A percentile compares a stretch with the other conserved stretches of the same genome.
Conservation (phyloP, 2,888 invertebrate genomes). For the Salpingus planirostris region DNA sequence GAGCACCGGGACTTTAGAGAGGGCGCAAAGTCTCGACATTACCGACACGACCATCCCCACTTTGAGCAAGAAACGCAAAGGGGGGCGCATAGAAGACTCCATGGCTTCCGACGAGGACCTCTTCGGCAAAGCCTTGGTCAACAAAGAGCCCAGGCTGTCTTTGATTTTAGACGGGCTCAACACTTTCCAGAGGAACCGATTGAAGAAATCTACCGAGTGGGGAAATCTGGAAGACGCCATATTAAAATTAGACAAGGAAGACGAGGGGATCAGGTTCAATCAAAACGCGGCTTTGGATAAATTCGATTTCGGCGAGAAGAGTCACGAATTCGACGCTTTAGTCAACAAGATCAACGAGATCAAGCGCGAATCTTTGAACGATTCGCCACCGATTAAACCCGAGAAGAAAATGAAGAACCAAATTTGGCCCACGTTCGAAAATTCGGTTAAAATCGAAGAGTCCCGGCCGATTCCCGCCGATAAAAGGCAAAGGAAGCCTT, state of each 20-base stretch:
- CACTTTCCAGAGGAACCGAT: slow-evolving; percentile 56
- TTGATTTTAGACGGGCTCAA: slow-evolving; percentile 57
- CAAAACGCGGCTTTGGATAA: slow-evolving; percentile 12
- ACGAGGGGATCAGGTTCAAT: slow-evolving; percentile 20
- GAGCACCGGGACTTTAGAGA: slow-evolving; percentile 53
- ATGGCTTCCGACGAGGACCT: slow-evolving; percentile 36
- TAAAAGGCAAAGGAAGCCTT: slow-evolving; percentile 11
- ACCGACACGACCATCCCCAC: slow-evolving; percentile 44
- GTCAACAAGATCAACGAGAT: slow-evolving; percentile 38
- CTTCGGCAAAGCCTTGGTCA: slow-evolving; percentile 43
- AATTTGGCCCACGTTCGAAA: slow-evolving; percentile 29
- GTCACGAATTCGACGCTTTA: slow-evolving; percentile 33
- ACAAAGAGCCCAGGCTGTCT: slow-evolving; percentile 51
- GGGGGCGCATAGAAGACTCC: slow-evolving; percentile 42
- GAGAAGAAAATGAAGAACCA: slow-evolving; percentile 26
- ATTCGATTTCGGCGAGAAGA: slow-evolving; percentile 25
- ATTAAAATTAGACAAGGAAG: slow-evolving; percentile 43
- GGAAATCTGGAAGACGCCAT: slow-evolving; percentile 70
- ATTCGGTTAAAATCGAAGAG: slow-evolving; percentile 6
- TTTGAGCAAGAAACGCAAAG: slow-evolving; percentile 54
- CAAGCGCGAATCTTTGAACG: slow-evolving; percentile 24
- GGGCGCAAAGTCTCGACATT: slow-evolving; percentile 74
- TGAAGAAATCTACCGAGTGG: slow-evolving; percentile 69
- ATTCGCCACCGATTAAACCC: slow-evolving; percentile 12
- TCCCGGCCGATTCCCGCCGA: slow-evolving; percentile 6